Conservation (phyloP, 2,888 invertebrate species). For the Thecocarcelia acutangulata region DNA sequence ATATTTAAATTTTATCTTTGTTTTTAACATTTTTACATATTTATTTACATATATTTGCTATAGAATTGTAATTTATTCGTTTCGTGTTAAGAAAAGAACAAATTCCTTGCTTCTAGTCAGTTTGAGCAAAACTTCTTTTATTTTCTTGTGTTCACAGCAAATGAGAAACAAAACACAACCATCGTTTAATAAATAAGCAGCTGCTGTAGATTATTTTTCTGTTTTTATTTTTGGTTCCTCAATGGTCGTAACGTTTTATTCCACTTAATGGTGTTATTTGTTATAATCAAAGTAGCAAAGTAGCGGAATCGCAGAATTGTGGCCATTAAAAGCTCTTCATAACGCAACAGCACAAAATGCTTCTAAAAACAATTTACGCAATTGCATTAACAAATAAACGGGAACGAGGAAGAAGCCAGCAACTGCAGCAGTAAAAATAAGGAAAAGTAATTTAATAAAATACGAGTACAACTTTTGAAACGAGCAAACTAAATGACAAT, state of each 20-base stretch:
- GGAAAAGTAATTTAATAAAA: conserved; percentile 45
- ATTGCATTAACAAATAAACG: conserved; percentile 68
- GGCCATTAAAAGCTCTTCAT: conserved; percentile 69
- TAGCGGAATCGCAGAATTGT: conserved; percentile 64
- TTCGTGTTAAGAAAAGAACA: conserved; percentile 1
- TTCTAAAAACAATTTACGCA: conserved; percentile 69
- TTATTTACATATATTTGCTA: too few relatives aligned
- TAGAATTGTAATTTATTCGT: too few relatives aligned
- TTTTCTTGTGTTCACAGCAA: not conserved
- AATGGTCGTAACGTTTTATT: conserved; percentile 40
- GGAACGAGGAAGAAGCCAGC: conserved; percentile 35
- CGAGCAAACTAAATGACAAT: conserved; percentile 44
- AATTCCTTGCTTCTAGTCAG: conserved; percentile 13
- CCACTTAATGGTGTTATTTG: conserved; percentile 53
- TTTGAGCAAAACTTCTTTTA: not conserved
- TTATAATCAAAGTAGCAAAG: conserved; percentile 58
- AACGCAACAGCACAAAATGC: conserved; percentile 62
- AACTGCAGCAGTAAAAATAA: conserved; percentile 10
- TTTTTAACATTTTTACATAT: too few relatives aligned
- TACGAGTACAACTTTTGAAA: conserved; percentile 33
- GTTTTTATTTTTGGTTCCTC: not conserved
- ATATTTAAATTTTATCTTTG: too few relatives aligned
- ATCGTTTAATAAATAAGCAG: conserved; percentile 31
- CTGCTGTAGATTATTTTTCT: conserved; percentile 54
- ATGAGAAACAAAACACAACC: conserved; percentile 16